Evolutionary conservation across 2,888 invertebrate species (phyloP).

Genomic region (Habrosyne pyritoides): DNA sequence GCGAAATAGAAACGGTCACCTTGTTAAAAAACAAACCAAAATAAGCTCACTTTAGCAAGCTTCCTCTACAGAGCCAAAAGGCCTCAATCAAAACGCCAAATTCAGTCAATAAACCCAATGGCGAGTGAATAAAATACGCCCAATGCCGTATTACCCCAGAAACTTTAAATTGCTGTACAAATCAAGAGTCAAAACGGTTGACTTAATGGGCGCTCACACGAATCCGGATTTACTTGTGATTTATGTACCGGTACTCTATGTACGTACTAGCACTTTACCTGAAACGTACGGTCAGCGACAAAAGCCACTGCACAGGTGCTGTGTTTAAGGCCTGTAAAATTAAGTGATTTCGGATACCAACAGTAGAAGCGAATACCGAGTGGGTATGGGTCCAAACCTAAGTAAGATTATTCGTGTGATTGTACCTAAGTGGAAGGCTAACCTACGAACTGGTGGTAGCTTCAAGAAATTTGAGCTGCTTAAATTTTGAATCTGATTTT

Average conservation of each 20-base stretch:
- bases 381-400: too few species aligned
- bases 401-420: too few species aligned
- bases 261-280: background rate
- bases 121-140: constrained; percentile 23
- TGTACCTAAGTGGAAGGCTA: too few species aligned
- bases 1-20: background rate
- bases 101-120: constrained; percentile 19
- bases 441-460: too few species aligned
- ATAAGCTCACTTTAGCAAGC: background rate
- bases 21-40: background rate
- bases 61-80: too few species aligned
- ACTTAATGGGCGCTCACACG: constrained; percentile 4
- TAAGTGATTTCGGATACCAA: too few species aligned
- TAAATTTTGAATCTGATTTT: too few species aligned
- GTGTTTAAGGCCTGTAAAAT: too few species aligned
- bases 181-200: constrained; percentile 17
- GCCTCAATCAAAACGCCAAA: background rate
- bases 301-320: too few species aligned
- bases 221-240: constrained; percentile 5
- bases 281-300: background rate
- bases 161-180: constrained; percentile 36
- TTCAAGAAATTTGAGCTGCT: too few species aligned
- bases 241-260: constrained; percentile 1
- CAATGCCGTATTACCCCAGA: constrained; percentile 32
- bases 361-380: too few species aligned